These are phyloP conservation scores for Saccostrea cuccullata DNA, from an alignment of 1,140 invertebrate species.

Conservation along the genomic window DNA sequence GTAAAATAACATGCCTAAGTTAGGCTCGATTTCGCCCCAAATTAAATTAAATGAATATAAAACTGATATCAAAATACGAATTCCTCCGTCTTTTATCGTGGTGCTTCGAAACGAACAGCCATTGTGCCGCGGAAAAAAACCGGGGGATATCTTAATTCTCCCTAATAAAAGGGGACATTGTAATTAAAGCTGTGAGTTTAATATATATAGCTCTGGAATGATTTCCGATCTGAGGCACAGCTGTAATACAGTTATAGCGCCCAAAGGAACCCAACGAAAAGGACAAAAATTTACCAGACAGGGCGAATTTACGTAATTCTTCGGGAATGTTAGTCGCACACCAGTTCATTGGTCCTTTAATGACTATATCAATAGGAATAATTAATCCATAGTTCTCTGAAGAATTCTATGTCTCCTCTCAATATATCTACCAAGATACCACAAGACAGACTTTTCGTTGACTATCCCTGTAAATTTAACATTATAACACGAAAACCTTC, in stretches of 20 bases:
- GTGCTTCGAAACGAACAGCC: conserved; percentile 23
- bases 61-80: conserved; percentile 67
- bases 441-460: neutral
- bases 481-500: too few species aligned
- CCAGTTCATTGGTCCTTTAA: neutral
- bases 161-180: conserved; percentile 44
- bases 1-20: conserved; percentile 36
- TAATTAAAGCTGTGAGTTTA: conserved; percentile 46
- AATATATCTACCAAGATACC: neutral
- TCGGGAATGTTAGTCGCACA: neutral
- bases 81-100: conserved; percentile 25
- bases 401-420: neutral
- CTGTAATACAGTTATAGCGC: conserved; percentile 18
- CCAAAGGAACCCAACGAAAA: conserved; percentile 15
- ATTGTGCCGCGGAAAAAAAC: conserved; percentile 25
- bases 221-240: neutral
- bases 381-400: neutral
- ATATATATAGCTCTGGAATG: conserved; percentile 31
- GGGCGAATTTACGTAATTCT: conserved; percentile 2
- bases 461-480: too few species aligned
- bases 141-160: conserved; percentile 46
- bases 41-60: conserved; percentile 67
- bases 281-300: conserved; percentile 19
- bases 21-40: conserved; percentile 40
- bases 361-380: neutral